Conservation (phyloP, 2,888 invertebrate genomes). For the Augiades crinisus region DNA sequence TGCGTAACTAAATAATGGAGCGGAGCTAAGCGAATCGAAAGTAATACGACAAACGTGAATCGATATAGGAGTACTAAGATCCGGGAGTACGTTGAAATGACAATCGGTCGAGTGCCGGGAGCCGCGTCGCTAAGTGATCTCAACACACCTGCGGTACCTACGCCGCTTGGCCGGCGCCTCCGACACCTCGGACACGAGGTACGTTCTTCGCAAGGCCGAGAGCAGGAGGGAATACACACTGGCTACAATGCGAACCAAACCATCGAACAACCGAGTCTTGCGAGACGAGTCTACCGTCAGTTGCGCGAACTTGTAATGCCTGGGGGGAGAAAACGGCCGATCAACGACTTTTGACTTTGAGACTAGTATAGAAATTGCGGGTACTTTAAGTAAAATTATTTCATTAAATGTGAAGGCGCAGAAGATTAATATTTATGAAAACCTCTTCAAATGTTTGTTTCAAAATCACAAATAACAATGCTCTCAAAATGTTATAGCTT, state of each 20-base stretch:
- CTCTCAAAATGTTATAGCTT: too few species aligned
- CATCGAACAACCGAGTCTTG: constrained; percentile 42
- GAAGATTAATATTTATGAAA: too few species aligned
- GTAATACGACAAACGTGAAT: too few species aligned
- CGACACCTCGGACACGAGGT: constrained; percentile 40
- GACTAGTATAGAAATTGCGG: too few species aligned
- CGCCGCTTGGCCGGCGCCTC: constrained; percentile 44
- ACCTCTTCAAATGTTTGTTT: too few species aligned
- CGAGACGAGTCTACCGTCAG: constrained; percentile 51
- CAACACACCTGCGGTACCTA: constrained; percentile 55
- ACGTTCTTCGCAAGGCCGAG: constrained; percentile 42
- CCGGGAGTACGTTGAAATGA: constrained; percentile 1
- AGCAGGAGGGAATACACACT: constrained; percentile 51
- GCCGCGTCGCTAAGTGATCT: constrained; percentile 4
- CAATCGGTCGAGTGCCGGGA: neutral
- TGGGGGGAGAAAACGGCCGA: constrained; percentile 47
- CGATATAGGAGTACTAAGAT: too few species aligned
- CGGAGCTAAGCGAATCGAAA: too few species aligned
- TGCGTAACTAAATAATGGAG: neutral
- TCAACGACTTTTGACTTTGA: too few species aligned
- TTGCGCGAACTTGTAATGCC: constrained; percentile 67
- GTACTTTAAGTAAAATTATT: too few species aligned
- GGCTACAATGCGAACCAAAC: constrained; percentile 66
- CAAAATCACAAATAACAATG: too few species aligned
- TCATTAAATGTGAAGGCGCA: too few species aligned